Evolutionary conservation across 2,888 invertebrate genomes (phyloP).

Genomic region (Sipha maydis): DNA sequence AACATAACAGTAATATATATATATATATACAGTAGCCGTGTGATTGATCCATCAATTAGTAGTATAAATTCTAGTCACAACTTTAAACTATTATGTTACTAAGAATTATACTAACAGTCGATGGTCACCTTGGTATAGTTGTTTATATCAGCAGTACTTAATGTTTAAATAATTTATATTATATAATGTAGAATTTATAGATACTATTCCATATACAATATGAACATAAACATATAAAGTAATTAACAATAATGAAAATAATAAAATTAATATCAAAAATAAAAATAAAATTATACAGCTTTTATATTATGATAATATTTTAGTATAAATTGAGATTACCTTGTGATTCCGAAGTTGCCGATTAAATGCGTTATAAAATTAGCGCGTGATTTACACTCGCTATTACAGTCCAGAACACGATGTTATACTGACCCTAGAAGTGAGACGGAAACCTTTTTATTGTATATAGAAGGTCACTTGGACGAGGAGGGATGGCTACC

Average conservation of each 20-base stretch:
- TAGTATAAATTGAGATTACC: not conserved
- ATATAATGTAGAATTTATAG: not conserved
- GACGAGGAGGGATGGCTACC: conserved; percentile 45
- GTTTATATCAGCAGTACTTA: too few relatives aligned
- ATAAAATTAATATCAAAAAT: not conserved
- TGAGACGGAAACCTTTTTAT: conserved; percentile 6
- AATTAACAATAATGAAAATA: not conserved
- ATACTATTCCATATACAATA: not conserved
- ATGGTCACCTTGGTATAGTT: not conserved
- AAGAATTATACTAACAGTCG: conserved; percentile 49
- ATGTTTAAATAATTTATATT: not conserved
- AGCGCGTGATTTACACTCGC: not conserved
- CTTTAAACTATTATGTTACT: conserved; percentile 26
- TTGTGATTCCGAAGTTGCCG: not conserved
- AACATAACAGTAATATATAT: not conserved
- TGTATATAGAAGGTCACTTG: conserved; percentile 25
- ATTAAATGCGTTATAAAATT: not conserved
- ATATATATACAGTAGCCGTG: not conserved
- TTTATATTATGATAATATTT: not conserved
- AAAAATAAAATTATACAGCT: not conserved
- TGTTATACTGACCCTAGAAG: not conserved
- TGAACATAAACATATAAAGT: not conserved
- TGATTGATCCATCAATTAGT: conserved; percentile 9
- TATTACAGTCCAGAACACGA: not conserved
- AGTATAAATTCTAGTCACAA: conserved; percentile 61